These are phyloP conservation scores for Oncorhynchus clarkii DNA, from an alignment of 2,113 vertebrate species.

Conservation along the genomic window DNA sequence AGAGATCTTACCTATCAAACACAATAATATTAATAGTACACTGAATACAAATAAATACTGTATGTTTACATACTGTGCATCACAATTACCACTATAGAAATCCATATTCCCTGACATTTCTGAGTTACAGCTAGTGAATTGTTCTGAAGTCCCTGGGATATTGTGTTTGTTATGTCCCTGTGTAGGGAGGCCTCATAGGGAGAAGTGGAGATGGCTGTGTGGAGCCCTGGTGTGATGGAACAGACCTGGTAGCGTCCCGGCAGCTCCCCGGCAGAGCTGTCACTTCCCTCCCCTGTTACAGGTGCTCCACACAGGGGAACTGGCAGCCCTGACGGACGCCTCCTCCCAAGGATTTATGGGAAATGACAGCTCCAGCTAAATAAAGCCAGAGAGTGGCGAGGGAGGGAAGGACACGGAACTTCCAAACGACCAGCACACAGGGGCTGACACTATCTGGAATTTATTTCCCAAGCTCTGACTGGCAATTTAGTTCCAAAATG, in stretches of 20 bases:
- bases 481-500: conserved; percentile 48
- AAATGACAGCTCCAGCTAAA: conserved; percentile 64
- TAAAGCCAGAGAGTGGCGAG: conserved; percentile 48
- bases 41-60: neutral
- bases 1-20: neutral
- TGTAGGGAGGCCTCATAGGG: neutral
- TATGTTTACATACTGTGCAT: neutral
- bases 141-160: conserved; percentile 1
- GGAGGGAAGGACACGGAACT: conserved; percentile 46
- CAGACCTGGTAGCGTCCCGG: conserved; percentile 20
- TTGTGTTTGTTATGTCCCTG: neutral
- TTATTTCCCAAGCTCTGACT: conserved; percentile 45
- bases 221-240: conserved; percentile 36
- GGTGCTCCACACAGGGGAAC: conserved; percentile 59
- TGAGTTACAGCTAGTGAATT: neutral
- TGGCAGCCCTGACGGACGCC: conserved; percentile 67
- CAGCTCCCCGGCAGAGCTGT: conserved; percentile 48
- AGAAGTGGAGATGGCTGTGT: conserved; percentile 8
- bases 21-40: neutral
- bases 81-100: neutral
- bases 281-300: conserved; percentile 61
- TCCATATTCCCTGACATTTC: neutral
- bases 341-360: conserved; percentile 66
- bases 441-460: conserved; percentile 53
- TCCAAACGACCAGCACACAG: conserved; percentile 39